Conservation (phyloP, 2,113 vertebrate genomes). For the Mesembrinibis cayennensis region DNA sequence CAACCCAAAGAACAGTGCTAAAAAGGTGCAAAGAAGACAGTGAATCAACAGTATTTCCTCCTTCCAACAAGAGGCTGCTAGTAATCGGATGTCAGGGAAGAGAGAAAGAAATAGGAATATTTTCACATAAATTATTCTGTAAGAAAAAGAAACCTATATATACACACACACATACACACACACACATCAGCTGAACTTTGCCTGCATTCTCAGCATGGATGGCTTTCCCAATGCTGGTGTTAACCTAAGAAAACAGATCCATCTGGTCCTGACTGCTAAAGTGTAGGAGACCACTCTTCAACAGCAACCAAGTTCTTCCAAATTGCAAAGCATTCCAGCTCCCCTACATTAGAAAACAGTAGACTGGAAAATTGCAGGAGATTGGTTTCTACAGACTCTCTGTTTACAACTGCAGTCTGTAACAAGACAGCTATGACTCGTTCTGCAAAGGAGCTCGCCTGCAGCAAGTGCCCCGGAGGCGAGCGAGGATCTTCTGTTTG, state of each 20-base stretch:
- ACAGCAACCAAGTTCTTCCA: conserved; percentile 56
- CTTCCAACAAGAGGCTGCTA: neutral
- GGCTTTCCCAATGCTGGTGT: neutral
- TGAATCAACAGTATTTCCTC: neutral
- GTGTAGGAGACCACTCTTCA: conserved; percentile 50
- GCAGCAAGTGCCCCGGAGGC: neutral
- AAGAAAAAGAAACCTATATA: neutral
- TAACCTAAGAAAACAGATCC: conserved; percentile 60
- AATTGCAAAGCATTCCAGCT: conserved; percentile 67
- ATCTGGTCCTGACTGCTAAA: conserved; percentile 51
- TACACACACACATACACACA: neutral
- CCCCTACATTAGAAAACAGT: conserved; percentile 74
- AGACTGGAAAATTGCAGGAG: conserved; percentile 78
- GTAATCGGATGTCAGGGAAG: neutral
- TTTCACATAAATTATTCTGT: neutral
- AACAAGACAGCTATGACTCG: conserved; percentile 49
- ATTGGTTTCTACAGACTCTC: conserved; percentile 68
- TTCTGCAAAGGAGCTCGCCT: conserved; percentile 26
- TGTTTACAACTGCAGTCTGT: conserved; percentile 60
- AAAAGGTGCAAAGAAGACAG: neutral
- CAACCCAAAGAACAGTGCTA: neutral
- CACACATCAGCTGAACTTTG: neutral
- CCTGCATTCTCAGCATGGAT: neutral
- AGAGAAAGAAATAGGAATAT: neutral
- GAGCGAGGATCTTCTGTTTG: neutral